Evolutionary conservation across 2,113 vertebrate genomes (phyloP).

Genomic region (Epinephelus moara): DNA sequence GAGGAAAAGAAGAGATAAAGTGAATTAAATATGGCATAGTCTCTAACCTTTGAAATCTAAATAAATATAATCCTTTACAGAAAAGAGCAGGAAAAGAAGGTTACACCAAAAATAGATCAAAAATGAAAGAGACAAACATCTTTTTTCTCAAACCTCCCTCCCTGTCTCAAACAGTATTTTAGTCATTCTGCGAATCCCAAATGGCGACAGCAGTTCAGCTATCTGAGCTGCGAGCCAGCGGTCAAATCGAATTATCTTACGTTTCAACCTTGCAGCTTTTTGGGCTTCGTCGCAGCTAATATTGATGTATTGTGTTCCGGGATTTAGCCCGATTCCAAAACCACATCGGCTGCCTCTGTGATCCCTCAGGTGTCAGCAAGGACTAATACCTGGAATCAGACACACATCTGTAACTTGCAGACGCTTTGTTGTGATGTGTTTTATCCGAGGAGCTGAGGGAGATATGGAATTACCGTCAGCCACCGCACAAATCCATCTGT

Average conservation of each 20-base stretch:
- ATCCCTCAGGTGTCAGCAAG: constrained; percentile 45
- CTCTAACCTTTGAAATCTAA: background rate
- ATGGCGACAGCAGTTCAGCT: constrained; percentile 16
- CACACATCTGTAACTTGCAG: constrained; percentile 46
- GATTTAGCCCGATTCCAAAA: constrained; percentile 60
- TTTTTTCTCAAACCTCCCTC: background rate
- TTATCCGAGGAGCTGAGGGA: background rate
- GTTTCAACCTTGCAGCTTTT: constrained; percentile 31
- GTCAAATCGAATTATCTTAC: constrained; percentile 53
- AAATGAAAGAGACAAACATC: background rate
- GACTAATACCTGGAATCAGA: constrained; percentile 71
- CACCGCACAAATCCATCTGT: constrained; percentile 11
- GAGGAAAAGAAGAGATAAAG: background rate
- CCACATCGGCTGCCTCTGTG: constrained; percentile 26
- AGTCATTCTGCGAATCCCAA: constrained; percentile 1
- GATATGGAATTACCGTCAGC: constrained; percentile 19
- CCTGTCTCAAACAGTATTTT: background rate
- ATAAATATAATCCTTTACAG: background rate
- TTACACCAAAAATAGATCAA: background rate
- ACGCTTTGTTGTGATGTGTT: constrained; percentile 15
- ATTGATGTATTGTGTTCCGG: constrained; percentile 50
- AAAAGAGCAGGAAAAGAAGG: background rate
- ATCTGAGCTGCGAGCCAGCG: constrained; percentile 16
- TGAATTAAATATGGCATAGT: no score
- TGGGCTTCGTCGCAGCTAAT: constrained; percentile 28